Base-by-base conservation (phyloP, 2,113 vertebrate species). In the Girardinichthys multiradiatus region DNA sequence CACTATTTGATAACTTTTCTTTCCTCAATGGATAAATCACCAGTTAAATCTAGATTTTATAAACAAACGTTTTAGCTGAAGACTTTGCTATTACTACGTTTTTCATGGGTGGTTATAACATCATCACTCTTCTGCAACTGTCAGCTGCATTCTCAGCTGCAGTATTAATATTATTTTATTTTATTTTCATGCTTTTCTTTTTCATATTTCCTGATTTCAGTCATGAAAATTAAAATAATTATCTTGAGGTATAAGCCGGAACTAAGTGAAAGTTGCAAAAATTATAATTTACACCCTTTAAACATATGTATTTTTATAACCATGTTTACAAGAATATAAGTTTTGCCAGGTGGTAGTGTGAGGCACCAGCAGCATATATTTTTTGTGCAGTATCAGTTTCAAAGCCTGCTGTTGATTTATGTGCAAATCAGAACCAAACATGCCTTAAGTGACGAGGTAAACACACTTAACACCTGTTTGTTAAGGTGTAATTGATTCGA, bases 391-490 rank as follows among this genome's bases (percentile, higher is more conserved):
- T 68, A 54, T 88, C 59, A 66, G 58, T 85, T 71, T 73, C 65
- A 64, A 74, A 87, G 65, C 62, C 35, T 58, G 35, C 11, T 37
- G 51, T 48, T 70, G 63, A 79, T 74, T 79, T 85, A 62, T 35
- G 24, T 73, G 77, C 64, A 69, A 79, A 76, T 83, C 81, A 74
- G 48, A 77, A n/a, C 58, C 70, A 87, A 83, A 84, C 65, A 81
- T 42, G 37, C 57, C 35, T 74, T 76, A 86, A 70, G 77, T 66
- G 60, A 45, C 3, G 17, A 70, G 48, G 67, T 65, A 83, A 80
- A 83, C 70, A 74, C 73, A 60, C 76, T 85, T 78, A 80, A 86
- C 81, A 79, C 73, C 77, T 85, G 75, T 66, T 77, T 75, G 77
- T 33, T 67, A 10, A 81, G 64, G 72, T 73, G 80, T 74, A 76